phyloP scores from a whole-genome alignment of 2,888 invertebrate genomes.

The Synanthedon andrenaeformis region DNA sequence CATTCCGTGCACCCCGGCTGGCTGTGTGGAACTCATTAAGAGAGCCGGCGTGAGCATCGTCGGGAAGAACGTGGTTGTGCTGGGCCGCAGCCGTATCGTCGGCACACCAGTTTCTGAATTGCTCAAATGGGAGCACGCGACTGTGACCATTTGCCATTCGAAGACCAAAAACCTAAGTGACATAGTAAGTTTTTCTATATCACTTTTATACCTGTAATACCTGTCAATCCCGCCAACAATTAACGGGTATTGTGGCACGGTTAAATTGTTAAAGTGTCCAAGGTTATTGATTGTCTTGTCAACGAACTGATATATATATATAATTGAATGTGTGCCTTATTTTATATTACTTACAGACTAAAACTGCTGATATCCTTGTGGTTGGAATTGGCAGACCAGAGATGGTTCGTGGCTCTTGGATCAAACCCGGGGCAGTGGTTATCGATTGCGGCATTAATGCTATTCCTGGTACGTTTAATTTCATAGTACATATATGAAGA shows the following conservation, averaged over 20 bases:
- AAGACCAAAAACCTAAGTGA: slow-evolving; percentile 85
- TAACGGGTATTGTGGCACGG: background rate
- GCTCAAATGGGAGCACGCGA: slow-evolving; percentile 96
- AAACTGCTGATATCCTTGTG: slow-evolving; percentile 93
- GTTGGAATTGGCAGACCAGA: slow-evolving; percentile 93
- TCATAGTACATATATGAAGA: background rate
- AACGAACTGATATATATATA: background rate
- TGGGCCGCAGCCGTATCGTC: slow-evolving; percentile 98
- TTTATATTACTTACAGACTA: slow-evolving; percentile 51
- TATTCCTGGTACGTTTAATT: slow-evolving; percentile 75
- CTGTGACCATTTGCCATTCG: slow-evolving; percentile 97
- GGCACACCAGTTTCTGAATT: slow-evolving; percentile 95
- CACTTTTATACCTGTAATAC: no score
- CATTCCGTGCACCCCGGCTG: slow-evolving; percentile 96
- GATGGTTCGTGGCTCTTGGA: slow-evolving; percentile 94
- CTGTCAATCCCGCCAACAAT: slow-evolving; percentile 3
- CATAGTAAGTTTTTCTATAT: slow-evolving; percentile 65
- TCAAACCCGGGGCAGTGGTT: slow-evolving; percentile 97
- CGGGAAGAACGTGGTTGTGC: slow-evolving; percentile 90
- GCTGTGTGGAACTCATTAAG: slow-evolving; percentile 92
- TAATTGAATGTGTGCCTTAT: background rate
- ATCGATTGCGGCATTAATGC: slow-evolving; percentile 99
- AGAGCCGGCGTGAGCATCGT: slow-evolving; percentile 80
- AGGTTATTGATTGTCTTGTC: no score
- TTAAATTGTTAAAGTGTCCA: no score